These are phyloP conservation scores for Drosophila tristis DNA, from an alignment of 1,140 invertebrate species.

Conservation along the genomic window DNA sequence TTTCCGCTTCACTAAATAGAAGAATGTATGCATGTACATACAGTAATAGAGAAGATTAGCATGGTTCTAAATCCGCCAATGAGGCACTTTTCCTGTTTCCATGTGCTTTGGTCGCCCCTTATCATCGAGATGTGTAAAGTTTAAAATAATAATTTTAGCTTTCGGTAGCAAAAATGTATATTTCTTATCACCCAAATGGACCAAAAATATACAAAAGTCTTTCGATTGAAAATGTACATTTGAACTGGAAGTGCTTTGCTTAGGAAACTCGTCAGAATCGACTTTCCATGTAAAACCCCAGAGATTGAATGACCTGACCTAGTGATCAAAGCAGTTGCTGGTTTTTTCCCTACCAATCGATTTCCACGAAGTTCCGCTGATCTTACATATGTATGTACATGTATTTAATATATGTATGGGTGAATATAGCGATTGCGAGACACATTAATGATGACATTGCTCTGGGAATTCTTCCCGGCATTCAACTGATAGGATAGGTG, in stretches of 20 bases:
- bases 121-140: slow-evolving; percentile 42
- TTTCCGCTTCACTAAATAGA: no score
- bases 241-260: slow-evolving; percentile 13
- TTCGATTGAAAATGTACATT: slow-evolving; percentile 18
- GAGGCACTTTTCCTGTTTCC: slow-evolving; percentile 40
- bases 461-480: slow-evolving; percentile 41
- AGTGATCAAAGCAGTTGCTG: not conserved
- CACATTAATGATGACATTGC: slow-evolving; percentile 27
- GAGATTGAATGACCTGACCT: not conserved
- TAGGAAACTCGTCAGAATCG: not conserved
- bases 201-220: slow-evolving; percentile 35
- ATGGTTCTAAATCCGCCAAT: slow-evolving; percentile 33
- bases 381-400: slow-evolving; percentile 8
- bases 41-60: slow-evolving; percentile 32
- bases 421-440: slow-evolving; percentile 10
- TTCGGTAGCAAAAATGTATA: slow-evolving; percentile 25
- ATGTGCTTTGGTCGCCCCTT: slow-evolving; percentile 34
- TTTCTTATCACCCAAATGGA: slow-evolving; percentile 39
- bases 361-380: slow-evolving; percentile 38
- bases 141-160: slow-evolving; percentile 29
- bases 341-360: slow-evolving; percentile 16
- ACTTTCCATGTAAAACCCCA: slow-evolving; percentile 15
- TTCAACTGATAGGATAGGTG: slow-evolving; percentile 52
- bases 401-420: not conserved
- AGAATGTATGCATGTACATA: not conserved